Evolutionary conservation across 2,797 vertebrate genomes (phyloP), one percentile per base, ranked within the genome.

Genomic region (Pangasius larnaudii): DNA sequence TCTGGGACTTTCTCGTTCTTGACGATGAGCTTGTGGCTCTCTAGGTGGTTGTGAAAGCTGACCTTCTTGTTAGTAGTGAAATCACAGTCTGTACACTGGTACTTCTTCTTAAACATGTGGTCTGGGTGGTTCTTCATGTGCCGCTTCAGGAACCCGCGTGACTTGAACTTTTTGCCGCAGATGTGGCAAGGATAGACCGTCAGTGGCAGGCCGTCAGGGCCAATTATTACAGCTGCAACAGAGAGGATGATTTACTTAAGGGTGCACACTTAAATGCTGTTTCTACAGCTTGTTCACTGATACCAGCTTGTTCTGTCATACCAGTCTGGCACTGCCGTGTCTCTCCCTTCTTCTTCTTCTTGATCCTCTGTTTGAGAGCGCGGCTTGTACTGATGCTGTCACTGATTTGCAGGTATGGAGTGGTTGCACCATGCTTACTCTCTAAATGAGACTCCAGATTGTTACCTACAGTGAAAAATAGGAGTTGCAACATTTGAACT

Each of bases 1-100:
- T 99, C 98, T 0, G 98, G 97, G 2, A 97, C 93, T 94, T 98
- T 98, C 80, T 96, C 97, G 88, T 96, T 98, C 94, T 99, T 99
- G 93, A 96, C 97, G 93, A 98, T 98, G 91, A 99, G 97, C 94
- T 99, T 99, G 96, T 99, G 98, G 95, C 98, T 97, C 94, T 99
- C 98, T 94, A 99, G 93, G 91, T 99, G 98, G 95, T 97, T 97
- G 93, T 97, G 97, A 91, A 97, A 97, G 95, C 96, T 97, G 88
- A 96, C 96, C 95, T 98, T 98, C 95, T 97, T 98, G 94, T 97
- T 98, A 88, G 97, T 98, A 90, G 97, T 98, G 92, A 97, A 98
- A 94, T 98, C 97, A 91, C 97, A 98, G 94, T 98, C 97, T 74
- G 97, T 97, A 90, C 97, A 98, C 91, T 97, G 97, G 91, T 97